Percentiles rank a stretch among this genome's conserved stretches.
These are phyloP conservation scores for Polydrusus pterygomalis DNA, from an alignment of 2,888 invertebrate genomes.

Conservation along the genomic window DNA sequence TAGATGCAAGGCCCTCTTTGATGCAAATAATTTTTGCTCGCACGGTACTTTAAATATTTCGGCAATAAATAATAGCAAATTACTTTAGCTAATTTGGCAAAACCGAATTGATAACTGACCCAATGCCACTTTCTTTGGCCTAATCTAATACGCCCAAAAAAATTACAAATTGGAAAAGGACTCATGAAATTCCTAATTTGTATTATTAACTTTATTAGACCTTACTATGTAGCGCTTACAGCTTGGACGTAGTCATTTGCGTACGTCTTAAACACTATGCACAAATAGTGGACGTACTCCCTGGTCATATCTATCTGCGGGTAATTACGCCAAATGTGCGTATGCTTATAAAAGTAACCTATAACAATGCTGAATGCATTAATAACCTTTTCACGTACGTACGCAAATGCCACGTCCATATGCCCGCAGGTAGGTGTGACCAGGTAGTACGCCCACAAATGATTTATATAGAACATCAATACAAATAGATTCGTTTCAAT, in stretches of 20 bases:
- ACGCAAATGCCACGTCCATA: constrained; percentile 54
- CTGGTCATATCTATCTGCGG: constrained; percentile 53
- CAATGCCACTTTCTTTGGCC: no score
- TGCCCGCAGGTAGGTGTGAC: constrained; percentile 52
- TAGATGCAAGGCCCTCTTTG: no score
- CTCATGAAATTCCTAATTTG: neutral
- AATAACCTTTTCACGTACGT: constrained; percentile 19
- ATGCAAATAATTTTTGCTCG: no score
- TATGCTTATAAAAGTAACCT: constrained; percentile 14
- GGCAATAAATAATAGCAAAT: no score
- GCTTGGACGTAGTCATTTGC: constrained; percentile 50
- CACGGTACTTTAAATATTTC: no score
- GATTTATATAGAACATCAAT: neutral
- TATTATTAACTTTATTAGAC: constrained; percentile 5
- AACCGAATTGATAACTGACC: no score
- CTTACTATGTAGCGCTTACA: neutral
- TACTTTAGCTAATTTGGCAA: no score
- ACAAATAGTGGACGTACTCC: constrained; percentile 43
- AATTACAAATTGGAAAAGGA: no score
- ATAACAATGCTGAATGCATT: neutral
- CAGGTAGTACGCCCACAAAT: constrained; percentile 46
- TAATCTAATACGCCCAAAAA: no score
- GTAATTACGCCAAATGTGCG: constrained; percentile 41
- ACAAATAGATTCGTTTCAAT: neutral
- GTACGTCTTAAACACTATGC: constrained; percentile 34